These are phyloP conservation scores for Thymelicus acteon DNA, from an alignment of 2,888 invertebrate genomes.

Conservation along the genomic window DNA sequence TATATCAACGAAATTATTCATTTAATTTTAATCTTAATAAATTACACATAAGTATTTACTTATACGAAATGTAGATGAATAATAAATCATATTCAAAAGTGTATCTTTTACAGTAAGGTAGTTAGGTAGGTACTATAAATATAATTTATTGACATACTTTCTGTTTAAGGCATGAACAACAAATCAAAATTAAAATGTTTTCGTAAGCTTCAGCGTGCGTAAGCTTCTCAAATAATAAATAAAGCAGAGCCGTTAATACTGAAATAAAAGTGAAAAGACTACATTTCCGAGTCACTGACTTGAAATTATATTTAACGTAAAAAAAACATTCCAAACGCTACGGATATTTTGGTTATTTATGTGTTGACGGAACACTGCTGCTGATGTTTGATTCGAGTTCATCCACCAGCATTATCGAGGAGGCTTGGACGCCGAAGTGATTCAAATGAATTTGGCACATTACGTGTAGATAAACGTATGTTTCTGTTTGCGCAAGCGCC, in stretches of 20 bases:
- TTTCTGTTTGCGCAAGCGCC: conserved; percentile 50
- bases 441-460: conserved; percentile 44
- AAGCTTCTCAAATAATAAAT: conserved; percentile 13
- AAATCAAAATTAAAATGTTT: conserved; percentile 16
- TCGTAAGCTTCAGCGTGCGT: background rate
- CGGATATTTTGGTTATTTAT: conserved; percentile 23
- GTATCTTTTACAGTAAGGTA: background rate
- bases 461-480: conserved; percentile 24
- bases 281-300: conserved; percentile 70
- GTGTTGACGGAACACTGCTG: conserved; percentile 46
- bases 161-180: background rate
- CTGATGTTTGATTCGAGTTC: conserved; percentile 9
- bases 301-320: conserved; percentile 69
- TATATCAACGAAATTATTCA: too few species aligned
- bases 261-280: conserved; percentile 40
- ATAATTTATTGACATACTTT: conserved; percentile 5
- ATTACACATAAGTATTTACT: too few species aligned
- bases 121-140: background rate
- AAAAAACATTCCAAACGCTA: conserved; percentile 59
- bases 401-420: conserved; percentile 27
- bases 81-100: too few species aligned
- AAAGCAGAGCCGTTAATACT: conserved; percentile 21
- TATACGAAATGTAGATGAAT: too few species aligned
- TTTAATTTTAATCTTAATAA: too few species aligned
- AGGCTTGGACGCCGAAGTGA: conserved; percentile 51